Conservation (phyloP, 2,888 invertebrate genomes). For the Drosophila subsilvestris region DNA sequence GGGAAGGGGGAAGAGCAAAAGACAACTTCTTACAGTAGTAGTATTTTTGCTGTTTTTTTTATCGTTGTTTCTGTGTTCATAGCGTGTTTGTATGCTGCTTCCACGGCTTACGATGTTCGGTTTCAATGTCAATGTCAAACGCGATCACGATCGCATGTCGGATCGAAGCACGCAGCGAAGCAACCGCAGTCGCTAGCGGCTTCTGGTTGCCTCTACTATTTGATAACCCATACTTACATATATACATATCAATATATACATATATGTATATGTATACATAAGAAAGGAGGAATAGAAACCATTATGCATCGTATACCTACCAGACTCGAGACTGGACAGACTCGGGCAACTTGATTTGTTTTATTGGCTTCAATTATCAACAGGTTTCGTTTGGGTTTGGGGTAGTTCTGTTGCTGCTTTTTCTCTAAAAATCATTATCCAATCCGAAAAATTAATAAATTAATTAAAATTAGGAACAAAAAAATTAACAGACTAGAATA, state of each 20-base stretch:
- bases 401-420: neutral
- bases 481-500: neutral
- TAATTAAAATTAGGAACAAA: neutral
- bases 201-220: constrained; percentile 15
- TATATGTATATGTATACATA: neutral
- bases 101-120: constrained; percentile 45
- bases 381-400: constrained; percentile 14
- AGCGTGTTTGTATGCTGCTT: constrained; percentile 35
- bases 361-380: constrained; percentile 10
- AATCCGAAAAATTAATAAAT: neutral
- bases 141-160: constrained; percentile 70
- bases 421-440: neutral
- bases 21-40: neutral
- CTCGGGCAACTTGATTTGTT: constrained; percentile 21
- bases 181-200: constrained; percentile 28
- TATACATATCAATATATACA: neutral
- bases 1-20: neutral
- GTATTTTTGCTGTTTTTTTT: constrained; percentile 13
- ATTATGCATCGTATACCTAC: neutral
- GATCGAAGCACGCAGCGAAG: constrained; percentile 56
- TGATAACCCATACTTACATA: constrained; percentile 17
- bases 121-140: constrained; percentile 76
- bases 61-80: constrained; percentile 19
- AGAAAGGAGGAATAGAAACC: neutral
- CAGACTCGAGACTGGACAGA: constrained; percentile 32